Evolutionary conservation across 2,888 invertebrate species (phyloP).

Genomic region (Agelastica alni): DNA sequence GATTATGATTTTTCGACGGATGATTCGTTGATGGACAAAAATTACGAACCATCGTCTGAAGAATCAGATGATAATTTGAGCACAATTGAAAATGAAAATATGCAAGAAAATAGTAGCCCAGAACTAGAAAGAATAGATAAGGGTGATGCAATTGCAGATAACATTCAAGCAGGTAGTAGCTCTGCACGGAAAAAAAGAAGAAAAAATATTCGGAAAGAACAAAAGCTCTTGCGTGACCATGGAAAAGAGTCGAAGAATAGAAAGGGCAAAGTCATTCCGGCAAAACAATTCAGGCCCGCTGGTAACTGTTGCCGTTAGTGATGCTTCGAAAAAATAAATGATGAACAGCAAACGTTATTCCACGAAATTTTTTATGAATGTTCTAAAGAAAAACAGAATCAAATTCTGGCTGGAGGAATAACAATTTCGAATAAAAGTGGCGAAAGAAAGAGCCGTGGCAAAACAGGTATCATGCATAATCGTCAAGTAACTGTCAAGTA

Average conservation of each 20-base stretch:
- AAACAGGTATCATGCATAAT: conserved; percentile 6
- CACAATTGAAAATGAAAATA: conserved; percentile 9
- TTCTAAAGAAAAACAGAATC: conserved; percentile 7
- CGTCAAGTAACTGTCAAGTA: conserved; percentile 11
- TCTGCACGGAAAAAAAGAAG: conserved; percentile 16
- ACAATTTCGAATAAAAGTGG: conserved; percentile 9
- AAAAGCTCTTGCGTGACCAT: conserved; percentile 3
- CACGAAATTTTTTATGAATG: conserved; percentile 7
- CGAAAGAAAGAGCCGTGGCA: conserved; percentile 3
- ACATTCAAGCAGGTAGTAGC: too few relatives aligned
- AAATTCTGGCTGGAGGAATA: conserved; percentile 11
- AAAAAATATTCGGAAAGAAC: conserved; percentile 3
- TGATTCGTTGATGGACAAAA: conserved; percentile 16
- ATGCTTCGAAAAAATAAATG: conserved; percentile 6
- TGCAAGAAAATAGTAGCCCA: conserved; percentile 53
- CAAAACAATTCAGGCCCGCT: neutral
- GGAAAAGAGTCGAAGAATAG: conserved; percentile 12
- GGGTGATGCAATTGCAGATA: too few relatives aligned
- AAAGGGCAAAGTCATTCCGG: conserved; percentile 9
- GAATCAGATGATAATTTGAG: neutral
- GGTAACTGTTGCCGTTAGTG: conserved; percentile 1
- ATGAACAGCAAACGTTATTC: conserved; percentile 2
- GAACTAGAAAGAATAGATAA: conserved; percentile 4
- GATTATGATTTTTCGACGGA: conserved; percentile 8
- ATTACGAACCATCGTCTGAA: conserved; percentile 12